Conservation (phyloP, 2,113 vertebrate genomes). For the Tangachromis dhanisi region DNA sequence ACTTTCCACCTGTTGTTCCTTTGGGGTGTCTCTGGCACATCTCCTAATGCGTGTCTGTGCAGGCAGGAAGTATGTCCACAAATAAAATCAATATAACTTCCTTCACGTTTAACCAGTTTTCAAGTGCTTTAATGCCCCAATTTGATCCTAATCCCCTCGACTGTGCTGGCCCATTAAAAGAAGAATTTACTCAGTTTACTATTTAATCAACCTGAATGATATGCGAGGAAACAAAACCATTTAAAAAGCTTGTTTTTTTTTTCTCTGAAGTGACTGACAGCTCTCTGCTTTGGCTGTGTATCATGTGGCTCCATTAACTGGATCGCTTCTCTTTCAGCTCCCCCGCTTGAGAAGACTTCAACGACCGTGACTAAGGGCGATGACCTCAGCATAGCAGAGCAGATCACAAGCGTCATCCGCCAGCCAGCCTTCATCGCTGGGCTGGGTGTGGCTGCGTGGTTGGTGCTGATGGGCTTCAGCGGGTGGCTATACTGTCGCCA, state of each 20-base stretch:
- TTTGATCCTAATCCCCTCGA: neutral
- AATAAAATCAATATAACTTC: neutral
- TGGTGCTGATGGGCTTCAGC: conserved; percentile 82
- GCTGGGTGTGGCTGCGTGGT: conserved; percentile 81
- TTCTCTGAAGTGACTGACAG: neutral
- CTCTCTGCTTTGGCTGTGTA: neutral
- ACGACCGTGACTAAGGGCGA: conserved; percentile 29
- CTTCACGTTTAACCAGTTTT: neutral
- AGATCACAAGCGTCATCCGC: conserved; percentile 75
- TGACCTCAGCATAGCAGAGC: conserved; percentile 72
- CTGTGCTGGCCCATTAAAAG: neutral
- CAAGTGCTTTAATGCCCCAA: neutral
- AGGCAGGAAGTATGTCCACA: neutral
- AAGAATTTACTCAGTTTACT: neutral
- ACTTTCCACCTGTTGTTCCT: neutral
- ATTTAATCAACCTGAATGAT: neutral
- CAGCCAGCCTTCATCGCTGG: conserved; percentile 89
- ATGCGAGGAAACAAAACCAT: neutral
- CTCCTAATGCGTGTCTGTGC: neutral
- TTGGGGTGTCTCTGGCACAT: neutral
- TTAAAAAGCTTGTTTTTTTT: neutral
- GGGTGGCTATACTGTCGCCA: conserved; percentile 85
- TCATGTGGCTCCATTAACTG: neutral
- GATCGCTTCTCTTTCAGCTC: conserved; percentile 2
- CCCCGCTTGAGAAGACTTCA: conserved; percentile 20